Conservation (phyloP, 1,140 invertebrate species). For the Leptinotarsa lineolata region DNA sequence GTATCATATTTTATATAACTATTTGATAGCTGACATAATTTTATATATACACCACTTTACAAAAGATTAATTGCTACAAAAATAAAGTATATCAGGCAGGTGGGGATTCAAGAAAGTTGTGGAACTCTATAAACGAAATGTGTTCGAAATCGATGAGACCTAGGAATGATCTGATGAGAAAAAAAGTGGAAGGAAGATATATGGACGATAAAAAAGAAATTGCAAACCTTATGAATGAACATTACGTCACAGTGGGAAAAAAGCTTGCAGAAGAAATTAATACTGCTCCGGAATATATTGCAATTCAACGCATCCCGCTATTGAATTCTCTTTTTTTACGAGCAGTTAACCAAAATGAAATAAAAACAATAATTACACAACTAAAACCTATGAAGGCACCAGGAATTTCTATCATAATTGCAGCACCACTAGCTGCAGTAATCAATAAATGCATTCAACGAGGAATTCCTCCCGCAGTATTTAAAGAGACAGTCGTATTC, state of each 20-base stretch:
- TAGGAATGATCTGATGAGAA: constrained; percentile 7
- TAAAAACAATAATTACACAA: constrained; percentile 12
- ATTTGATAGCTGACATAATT: no score
- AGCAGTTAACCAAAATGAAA: constrained; percentile 5
- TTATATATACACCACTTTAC: no score
- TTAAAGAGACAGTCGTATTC: constrained; percentile 6
- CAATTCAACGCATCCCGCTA: neutral
- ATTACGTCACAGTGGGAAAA: constrained; percentile 14
- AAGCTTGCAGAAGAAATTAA: constrained; percentile 11
- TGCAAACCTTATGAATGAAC: constrained; percentile 10
- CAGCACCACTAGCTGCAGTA: neutral
- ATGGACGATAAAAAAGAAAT: neutral
- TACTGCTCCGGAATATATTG: constrained; percentile 16
- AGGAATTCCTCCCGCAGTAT: constrained; percentile 10
- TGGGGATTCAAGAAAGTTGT: constrained; percentile 11
- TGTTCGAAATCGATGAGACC: constrained; percentile 12
- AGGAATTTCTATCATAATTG: constrained; percentile 14
- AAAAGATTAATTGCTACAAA: constrained; percentile 15
- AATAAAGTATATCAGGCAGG: constrained; percentile 8
- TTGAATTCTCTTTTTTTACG: constrained; percentile 15
- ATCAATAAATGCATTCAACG: constrained; percentile 8
- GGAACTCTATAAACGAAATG: constrained; percentile 13
- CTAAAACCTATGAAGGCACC: constrained; percentile 16
- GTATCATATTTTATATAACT: neutral
- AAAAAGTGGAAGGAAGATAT: constrained; percentile 9